A percentile compares a stretch with the other conserved stretches of the same genome.
Conservation (phyloP, 2,113 vertebrate genomes). For the Hoplias malabaricus region DNA sequence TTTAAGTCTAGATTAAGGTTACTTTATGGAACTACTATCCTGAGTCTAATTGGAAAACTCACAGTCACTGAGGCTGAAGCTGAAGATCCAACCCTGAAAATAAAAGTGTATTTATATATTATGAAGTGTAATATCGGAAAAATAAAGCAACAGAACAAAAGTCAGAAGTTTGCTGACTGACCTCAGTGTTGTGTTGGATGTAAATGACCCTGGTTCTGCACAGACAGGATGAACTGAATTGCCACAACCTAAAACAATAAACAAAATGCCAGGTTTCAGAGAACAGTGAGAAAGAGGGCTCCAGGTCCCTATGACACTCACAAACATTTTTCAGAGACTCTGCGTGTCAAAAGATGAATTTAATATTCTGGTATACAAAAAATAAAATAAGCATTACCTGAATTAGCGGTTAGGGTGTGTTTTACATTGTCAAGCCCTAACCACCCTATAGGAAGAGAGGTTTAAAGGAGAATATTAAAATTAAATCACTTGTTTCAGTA, state of each 20-base stretch:
- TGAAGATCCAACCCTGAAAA: conserved; percentile 7
- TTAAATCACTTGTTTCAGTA: too few species aligned
- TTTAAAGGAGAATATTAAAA: too few species aligned
- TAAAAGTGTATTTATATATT: not conserved
- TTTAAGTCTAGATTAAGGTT: not conserved
- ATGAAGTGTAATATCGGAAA: not conserved
- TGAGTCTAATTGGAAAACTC: not conserved
- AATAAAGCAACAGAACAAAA: not conserved
- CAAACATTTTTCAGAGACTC: too few species aligned
- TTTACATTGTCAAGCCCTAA: too few species aligned
- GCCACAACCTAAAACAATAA: not conserved
- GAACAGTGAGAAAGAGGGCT: too few species aligned
- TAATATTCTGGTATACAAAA: too few species aligned
- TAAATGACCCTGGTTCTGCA: not conserved
- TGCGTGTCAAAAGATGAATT: too few species aligned
- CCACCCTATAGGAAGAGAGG: too few species aligned
- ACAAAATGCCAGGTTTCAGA: too few species aligned
- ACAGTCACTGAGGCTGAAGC: not conserved
- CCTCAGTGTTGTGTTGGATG: conserved; percentile 14
- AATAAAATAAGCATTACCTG: too few species aligned
- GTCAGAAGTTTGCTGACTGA: not conserved
- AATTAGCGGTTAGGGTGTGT: too few species aligned
- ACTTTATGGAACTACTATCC: not conserved
- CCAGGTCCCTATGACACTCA: too few species aligned
- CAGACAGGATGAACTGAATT: not conserved